These are phyloP conservation scores for Dolichopus griseipennis DNA, from an alignment of 2,888 invertebrate genomes.

Conservation along the genomic window DNA sequence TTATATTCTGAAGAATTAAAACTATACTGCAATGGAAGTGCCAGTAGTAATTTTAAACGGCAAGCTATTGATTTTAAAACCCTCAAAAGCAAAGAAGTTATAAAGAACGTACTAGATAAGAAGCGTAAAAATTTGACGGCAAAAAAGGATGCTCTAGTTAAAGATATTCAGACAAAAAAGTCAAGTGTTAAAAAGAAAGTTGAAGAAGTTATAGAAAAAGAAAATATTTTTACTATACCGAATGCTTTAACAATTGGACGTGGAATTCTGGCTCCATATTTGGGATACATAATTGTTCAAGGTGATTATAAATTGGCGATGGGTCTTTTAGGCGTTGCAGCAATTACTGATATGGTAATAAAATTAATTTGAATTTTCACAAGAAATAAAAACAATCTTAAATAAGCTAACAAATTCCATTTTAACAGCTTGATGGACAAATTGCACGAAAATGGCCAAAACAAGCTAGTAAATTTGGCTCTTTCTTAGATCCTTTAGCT, in stretches of 20 bases:
- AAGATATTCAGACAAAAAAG: constrained; percentile 63
- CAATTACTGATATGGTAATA: constrained; percentile 82
- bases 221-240: constrained; percentile 89
- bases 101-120: constrained; percentile 53
- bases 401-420: constrained; percentile 15
- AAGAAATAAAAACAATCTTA: constrained; percentile 13
- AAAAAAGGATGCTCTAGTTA: constrained; percentile 55
- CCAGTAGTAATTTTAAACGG: background rate
- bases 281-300: constrained; percentile 81
- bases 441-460: constrained; percentile 87
- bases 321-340: constrained; percentile 74
- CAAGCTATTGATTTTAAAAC: constrained; percentile 27
- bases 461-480: constrained; percentile 88
- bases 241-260: constrained; percentile 81
- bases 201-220: constrained; percentile 54
- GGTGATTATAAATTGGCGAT: constrained; percentile 73
- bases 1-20: background rate
- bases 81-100: constrained; percentile 44
- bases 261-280: constrained; percentile 76
- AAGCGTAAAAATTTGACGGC: constrained; percentile 54
- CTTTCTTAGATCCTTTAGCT: constrained; percentile 92
- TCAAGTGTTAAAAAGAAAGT: constrained; percentile 62
- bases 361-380: background rate
- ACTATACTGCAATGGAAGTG: background rate
- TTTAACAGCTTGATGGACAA: constrained; percentile 78